A percentile compares a stretch with the other conserved stretches of the same genome.
These are phyloP conservation scores for Myotis yumanensis DNA, from an alignment of 2,113 vertebrate species.

Conservation along the genomic window DNA sequence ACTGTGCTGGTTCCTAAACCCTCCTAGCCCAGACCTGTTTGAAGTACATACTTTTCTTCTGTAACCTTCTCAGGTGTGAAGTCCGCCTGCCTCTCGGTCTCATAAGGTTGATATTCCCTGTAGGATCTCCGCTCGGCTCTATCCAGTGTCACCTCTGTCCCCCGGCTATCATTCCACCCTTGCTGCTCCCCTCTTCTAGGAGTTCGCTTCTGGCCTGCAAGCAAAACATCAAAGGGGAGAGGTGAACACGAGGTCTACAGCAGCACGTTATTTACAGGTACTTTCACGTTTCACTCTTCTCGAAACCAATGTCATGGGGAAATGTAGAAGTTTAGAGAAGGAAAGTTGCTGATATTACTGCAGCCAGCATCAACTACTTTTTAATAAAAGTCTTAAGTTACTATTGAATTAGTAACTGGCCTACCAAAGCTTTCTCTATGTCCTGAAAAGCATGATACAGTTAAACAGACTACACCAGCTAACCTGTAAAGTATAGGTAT, in stretches of 20 bases:
- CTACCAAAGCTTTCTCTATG: neutral
- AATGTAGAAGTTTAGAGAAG: neutral
- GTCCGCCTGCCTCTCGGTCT: conserved; percentile 79
- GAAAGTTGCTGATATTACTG: neutral
- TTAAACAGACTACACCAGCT: neutral
- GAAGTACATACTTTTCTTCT: conserved; percentile 81
- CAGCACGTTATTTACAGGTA: neutral
- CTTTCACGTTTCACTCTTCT: neutral
- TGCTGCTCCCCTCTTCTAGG: conserved; percentile 76
- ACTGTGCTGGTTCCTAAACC: neutral
- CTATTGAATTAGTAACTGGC: neutral
- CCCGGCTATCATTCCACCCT: conserved; percentile 77
- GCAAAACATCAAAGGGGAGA: conserved; percentile 27
- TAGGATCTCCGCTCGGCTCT: conserved; percentile 81
- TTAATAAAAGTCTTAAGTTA: neutral
- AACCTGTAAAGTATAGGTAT: neutral
- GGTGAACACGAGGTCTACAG: neutral
- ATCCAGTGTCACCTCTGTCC: conserved; percentile 79
- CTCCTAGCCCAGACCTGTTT: neutral
- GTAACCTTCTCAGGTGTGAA: conserved; percentile 75
- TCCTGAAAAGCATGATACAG: neutral
- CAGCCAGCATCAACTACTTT: neutral
- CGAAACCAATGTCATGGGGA: neutral
- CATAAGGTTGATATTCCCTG: conserved; percentile 76
- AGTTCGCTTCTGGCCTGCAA: conserved; percentile 80